Evolutionary conservation across 2,113 vertebrate genomes (phyloP).

Genomic region (Neopipo cinnamomea): DNA sequence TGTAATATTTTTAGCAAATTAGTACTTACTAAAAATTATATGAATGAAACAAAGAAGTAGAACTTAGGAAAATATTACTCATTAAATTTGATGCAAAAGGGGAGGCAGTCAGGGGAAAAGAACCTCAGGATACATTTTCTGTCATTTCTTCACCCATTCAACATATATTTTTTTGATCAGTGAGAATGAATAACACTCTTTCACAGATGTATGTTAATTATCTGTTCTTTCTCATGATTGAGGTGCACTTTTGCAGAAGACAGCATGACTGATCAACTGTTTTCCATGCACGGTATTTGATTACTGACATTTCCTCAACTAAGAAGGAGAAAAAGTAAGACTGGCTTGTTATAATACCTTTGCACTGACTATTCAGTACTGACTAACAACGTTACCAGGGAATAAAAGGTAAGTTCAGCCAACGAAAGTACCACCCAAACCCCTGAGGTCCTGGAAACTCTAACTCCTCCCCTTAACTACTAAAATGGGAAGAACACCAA

Average conservation of each 20-base stretch:
- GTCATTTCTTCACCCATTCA: background rate
- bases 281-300: background rate
- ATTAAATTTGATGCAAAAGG: background rate
- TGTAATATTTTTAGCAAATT: background rate
- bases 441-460: background rate
- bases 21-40: background rate
- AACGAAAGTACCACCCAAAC: background rate
- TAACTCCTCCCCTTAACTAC: background rate
- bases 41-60: background rate
- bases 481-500: background rate
- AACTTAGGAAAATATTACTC: background rate
- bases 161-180: background rate
- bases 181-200: background rate
- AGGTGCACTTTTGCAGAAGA: background rate
- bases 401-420: background rate
- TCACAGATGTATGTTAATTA: background rate
- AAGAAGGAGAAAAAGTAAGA: background rate
- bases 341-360: background rate
- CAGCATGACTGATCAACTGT: background rate
- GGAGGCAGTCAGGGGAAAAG: background rate
- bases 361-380: background rate
- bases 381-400: background rate
- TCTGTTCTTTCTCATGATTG: background rate
- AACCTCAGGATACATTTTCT: background rate
- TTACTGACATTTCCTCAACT: background rate